Evolutionary conservation across 2,888 invertebrate species (phyloP), one percentile per base, ranked within the genome.

Genomic region (Metalampra italica): DNA sequence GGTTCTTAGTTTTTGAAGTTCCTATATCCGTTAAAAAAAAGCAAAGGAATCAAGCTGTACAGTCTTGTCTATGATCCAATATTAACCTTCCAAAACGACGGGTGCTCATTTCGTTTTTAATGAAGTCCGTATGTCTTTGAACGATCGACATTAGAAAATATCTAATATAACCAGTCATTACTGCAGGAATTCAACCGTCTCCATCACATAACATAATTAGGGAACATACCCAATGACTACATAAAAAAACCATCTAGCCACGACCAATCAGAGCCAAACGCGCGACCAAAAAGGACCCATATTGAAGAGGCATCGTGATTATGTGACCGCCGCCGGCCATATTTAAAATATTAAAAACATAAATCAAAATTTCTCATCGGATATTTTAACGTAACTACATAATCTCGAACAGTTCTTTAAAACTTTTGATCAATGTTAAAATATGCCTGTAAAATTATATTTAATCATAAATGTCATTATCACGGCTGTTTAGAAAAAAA

Each of bases 311-410:
- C 36, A 36, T 36, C 36, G 36, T 36, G 36, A 36, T 36, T 36
- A 64, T 69, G 69, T 63, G 66, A 68, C 70, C 76, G 86, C 85
- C 82, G 69, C 59, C 78, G 79, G 87, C 81, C 82, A 83, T 86
- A 72, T 77, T 84, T 80, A 50, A 82, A 82, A 80, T 83, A 84
- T 84, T 80, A 78, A 78, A 80, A 75, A 66, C 81, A 84, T 85
- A 85, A 85, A 85, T 86, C 86, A 85, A 73, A 81, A 66, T 78
- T 61, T 58, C 73, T 71, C 79, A 83, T 84, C 81, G 82, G 79
- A 77, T 79, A 76, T 82, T 79, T 73, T 79, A 79, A 82, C 82
- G 77, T 78, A 70, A 75, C n/a, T n/a, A 75, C 71, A 81, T 76
- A 71, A 48, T 48, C 5, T 38, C 4, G 34, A 37, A 45, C 51